phyloP scores from a whole-genome alignment of 2,113 vertebrate species.

The Perognathus longimembris region DNA sequence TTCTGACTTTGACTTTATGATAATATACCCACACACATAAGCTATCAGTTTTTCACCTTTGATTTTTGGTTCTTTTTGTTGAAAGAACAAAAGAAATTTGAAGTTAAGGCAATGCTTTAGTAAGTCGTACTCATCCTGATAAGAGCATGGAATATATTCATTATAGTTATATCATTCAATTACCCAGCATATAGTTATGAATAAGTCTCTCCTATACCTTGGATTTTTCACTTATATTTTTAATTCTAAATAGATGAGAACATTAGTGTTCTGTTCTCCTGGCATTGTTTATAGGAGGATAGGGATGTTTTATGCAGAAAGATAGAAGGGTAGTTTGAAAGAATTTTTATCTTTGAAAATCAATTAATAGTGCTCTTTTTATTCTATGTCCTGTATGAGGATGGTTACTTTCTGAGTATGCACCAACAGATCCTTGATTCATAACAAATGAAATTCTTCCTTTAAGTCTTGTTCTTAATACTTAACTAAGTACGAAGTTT shows the following conservation, averaged over 20 bases:
- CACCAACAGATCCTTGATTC: background rate
- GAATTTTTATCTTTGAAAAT: background rate
- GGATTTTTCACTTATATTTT: constrained; percentile 11
- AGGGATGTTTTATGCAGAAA: background rate
- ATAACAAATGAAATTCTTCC: background rate
- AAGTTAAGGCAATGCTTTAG: background rate
- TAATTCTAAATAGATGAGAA: constrained; percentile 39
- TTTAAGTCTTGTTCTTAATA: background rate
- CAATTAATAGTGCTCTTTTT: background rate
- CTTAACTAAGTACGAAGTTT: background rate
- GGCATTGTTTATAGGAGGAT: background rate
- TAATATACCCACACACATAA: background rate
- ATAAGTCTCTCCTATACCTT: background rate
- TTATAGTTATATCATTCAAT: background rate
- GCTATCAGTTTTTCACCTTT: constrained; percentile 9
- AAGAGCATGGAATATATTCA: background rate
- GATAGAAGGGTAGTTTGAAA: background rate
- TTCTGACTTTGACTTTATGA: constrained; percentile 54
- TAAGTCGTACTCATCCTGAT: background rate
- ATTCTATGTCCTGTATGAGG: background rate
- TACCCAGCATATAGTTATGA: background rate
- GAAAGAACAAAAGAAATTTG: constrained; percentile 4
- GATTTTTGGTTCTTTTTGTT: constrained; percentile 19
- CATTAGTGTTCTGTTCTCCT: background rate
- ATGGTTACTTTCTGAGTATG: background rate